These are phyloP conservation scores for Tetragnatha versicolor DNA, from an alignment of 1,140 invertebrate genomes.

Conservation along the genomic window DNA sequence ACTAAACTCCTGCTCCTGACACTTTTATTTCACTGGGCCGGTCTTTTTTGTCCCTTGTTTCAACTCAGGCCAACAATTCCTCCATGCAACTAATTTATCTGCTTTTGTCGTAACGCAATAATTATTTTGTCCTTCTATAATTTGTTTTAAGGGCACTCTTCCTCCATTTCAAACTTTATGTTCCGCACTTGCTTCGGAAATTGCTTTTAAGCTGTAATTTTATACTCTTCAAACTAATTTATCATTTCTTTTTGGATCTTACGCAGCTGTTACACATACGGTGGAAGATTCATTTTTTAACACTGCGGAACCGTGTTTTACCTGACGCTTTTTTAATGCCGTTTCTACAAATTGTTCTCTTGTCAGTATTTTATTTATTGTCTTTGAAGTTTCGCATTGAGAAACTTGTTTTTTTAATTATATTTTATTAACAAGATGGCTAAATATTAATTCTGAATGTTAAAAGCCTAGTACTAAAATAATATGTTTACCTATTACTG, in stretches of 20 bases:
- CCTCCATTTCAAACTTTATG: conserved; percentile 37
- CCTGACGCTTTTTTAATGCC: conserved; percentile 19
- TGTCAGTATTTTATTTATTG: conserved; percentile 29
- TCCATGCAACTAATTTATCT: conserved; percentile 37
- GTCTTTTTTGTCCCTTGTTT: conserved; percentile 6
- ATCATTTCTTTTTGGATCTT: conserved; percentile 38
- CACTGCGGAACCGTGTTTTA: conserved; percentile 5
- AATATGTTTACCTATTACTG: no score
- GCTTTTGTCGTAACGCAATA: conserved; percentile 38
- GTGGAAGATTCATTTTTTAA: conserved; percentile 8
- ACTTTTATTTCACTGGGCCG: conserved; percentile 15
- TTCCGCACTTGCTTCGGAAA: conserved; percentile 35
- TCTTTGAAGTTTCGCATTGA: neutral
- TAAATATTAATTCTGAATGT: no score
- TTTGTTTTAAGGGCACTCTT: conserved; percentile 29
- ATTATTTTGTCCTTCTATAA: conserved; percentile 40
- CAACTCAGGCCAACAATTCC: neutral
- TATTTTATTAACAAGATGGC: no score
- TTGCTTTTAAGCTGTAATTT: conserved; percentile 46
- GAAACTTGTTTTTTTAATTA: no score
- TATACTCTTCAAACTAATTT: conserved; percentile 43
- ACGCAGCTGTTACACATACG: conserved; percentile 17
- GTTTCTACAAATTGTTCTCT: conserved; percentile 22
- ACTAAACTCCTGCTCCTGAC: conserved; percentile 28
- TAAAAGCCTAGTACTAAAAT: no score